These are phyloP conservation scores for Phaedon cochleariae DNA, from an alignment of 2,888 invertebrate species.

Conservation along the genomic window DNA sequence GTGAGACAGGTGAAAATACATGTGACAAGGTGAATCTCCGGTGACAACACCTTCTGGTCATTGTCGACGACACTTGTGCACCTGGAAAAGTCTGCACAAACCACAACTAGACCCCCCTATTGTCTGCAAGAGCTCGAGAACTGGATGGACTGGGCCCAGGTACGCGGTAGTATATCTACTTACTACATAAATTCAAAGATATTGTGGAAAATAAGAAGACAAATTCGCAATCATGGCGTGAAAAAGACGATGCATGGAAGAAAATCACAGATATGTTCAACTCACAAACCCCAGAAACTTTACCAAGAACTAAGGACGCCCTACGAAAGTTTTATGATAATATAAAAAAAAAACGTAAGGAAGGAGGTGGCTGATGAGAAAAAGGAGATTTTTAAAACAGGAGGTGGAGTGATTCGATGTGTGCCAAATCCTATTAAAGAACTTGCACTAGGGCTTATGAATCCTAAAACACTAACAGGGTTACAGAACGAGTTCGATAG, in stretches of 20 bases:
- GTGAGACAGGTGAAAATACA: no score
- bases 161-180: no score
- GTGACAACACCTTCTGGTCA: no score
- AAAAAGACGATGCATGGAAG: slow-evolving; percentile 12
- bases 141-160: no score
- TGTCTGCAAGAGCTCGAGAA: no score
- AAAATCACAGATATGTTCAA: slow-evolving; percentile 14
- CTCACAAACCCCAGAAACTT: slow-evolving; percentile 11
- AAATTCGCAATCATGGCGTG: not conserved
- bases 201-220: slow-evolving; percentile 20
- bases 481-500: not conserved
- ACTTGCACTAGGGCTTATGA: not conserved
- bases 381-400: slow-evolving; percentile 11
- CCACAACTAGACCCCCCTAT: no score
- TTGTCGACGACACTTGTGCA: no score
- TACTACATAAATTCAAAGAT: slow-evolving; percentile 12
- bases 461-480: slow-evolving; percentile 1
- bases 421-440: slow-evolving; percentile 9
- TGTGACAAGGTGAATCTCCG: no score
- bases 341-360: slow-evolving; percentile 14
- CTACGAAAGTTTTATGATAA: slow-evolving; percentile 17
- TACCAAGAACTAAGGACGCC: no score
- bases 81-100: no score
- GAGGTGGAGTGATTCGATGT: not conserved
- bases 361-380: slow-evolving; percentile 13